phyloP scores from a whole-genome alignment of 2,888 invertebrate species.

The Agriopis leucophaearia region DNA sequence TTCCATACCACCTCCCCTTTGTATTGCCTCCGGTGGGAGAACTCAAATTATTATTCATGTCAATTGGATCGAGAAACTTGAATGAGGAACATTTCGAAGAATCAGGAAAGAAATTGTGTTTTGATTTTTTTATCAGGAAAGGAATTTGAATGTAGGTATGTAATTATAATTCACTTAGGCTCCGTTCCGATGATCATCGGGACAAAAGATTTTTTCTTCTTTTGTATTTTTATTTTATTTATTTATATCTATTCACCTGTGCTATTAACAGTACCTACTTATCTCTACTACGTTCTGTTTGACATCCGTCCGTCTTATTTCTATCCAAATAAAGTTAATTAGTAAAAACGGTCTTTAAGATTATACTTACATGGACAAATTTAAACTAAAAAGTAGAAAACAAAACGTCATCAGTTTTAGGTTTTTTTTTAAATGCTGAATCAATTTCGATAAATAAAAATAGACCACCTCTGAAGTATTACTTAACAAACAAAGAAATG shows the following conservation, averaged over 20 bases:
- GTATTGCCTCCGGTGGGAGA: constrained; percentile 41
- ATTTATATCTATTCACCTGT: constrained; percentile 5
- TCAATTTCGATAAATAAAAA: no score
- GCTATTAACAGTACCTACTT: neutral
- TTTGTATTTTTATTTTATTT: neutral
- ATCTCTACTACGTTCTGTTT: neutral
- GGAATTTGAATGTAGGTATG: constrained; percentile 20
- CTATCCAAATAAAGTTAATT: no score
- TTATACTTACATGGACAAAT: no score
- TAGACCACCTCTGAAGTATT: no score
- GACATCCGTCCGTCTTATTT: no score
- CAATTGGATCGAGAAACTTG: constrained; percentile 34
- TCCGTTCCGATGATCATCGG: constrained; percentile 6
- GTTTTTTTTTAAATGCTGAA: no score
- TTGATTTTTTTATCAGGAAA: constrained; percentile 19
- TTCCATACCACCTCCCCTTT: neutral
- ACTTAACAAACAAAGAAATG: no score
- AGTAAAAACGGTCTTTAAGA: no score
- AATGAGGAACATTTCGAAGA: constrained; percentile 24
- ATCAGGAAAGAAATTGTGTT: constrained; percentile 25
- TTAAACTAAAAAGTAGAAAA: no score
- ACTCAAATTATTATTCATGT: constrained; percentile 39
- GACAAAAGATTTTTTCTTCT: constrained; percentile 9
- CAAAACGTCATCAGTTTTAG: no score
- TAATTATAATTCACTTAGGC: constrained; percentile 27